A percentile compares a stretch with the other conserved stretches of the same genome.
These are phyloP conservation scores for Oriolus oriolus DNA, from an alignment of 2,113 vertebrate genomes.

Conservation along the genomic window DNA sequence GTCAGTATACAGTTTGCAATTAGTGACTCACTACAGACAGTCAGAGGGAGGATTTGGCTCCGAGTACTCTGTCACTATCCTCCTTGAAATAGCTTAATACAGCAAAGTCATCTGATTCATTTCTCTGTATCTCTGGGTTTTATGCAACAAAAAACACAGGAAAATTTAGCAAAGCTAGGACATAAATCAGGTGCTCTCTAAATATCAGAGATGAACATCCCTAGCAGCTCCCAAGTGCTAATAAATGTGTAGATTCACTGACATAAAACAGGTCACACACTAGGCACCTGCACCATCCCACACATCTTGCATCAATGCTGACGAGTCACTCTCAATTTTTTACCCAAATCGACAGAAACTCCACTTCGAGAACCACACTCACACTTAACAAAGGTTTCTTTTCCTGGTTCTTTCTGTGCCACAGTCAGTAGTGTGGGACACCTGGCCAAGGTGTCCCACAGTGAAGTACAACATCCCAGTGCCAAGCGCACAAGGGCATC, in stretches of 20 bases:
- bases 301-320: background rate
- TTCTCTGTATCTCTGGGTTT: background rate
- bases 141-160: background rate
- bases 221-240: background rate
- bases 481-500: background rate
- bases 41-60: constrained; percentile 29
- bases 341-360: background rate
- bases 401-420: background rate
- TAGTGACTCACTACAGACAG: constrained; percentile 58
- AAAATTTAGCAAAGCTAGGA: background rate
- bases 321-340: background rate
- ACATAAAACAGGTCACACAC: background rate
- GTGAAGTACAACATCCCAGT: background rate
- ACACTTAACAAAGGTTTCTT: background rate
- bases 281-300: background rate
- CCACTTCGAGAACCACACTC: background rate
- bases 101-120: background rate
- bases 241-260: background rate
- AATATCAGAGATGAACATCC: background rate
- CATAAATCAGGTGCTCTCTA: background rate
- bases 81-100: background rate
- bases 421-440: background rate
- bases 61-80: background rate
- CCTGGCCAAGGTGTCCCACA: background rate
- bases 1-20: constrained; percentile 43